Percentiles rank a stretch among this genome's conserved stretches.
Evolutionary conservation across 2,888 invertebrate species (phyloP).

Genomic region (Agrotis puta): DNA sequence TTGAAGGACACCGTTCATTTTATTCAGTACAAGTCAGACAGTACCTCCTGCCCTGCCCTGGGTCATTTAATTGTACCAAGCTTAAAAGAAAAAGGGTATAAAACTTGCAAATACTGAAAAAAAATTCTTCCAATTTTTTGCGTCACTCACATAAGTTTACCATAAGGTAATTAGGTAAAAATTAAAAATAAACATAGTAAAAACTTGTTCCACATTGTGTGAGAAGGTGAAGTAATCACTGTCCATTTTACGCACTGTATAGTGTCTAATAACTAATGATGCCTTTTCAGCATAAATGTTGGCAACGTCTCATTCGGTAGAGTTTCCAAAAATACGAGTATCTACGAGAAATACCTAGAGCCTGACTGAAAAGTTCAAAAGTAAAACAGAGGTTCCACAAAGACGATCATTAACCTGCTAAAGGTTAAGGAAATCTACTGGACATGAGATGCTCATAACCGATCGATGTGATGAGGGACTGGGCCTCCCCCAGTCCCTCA

Average conservation of each 20-base stretch:
- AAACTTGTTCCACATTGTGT: background rate
- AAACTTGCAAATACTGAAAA: background rate
- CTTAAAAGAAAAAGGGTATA: no score
- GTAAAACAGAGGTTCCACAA: background rate
- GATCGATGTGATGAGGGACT: background rate
- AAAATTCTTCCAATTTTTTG: background rate
- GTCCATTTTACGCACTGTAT: background rate
- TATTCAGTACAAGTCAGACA: no score
- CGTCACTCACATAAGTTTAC: background rate
- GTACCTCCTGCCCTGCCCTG: no score
- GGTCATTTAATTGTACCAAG: no score
- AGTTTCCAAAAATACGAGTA: background rate
- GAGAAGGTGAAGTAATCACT: conserved; percentile 1
- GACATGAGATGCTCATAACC: background rate
- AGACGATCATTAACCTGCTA: background rate
- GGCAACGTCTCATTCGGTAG: background rate
- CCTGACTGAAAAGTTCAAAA: background rate
- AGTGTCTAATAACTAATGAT: conserved; percentile 12
- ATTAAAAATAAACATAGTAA: no score
- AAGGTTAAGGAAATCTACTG: background rate
- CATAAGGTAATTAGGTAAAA: no score
- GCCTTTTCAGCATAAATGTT: conserved; percentile 19
- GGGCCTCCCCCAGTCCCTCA: no score
- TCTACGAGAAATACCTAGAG: background rate
- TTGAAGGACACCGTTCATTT: no score